Conservation (phyloP, 2,113 vertebrate genomes). For the Bubo bubo region DNA sequence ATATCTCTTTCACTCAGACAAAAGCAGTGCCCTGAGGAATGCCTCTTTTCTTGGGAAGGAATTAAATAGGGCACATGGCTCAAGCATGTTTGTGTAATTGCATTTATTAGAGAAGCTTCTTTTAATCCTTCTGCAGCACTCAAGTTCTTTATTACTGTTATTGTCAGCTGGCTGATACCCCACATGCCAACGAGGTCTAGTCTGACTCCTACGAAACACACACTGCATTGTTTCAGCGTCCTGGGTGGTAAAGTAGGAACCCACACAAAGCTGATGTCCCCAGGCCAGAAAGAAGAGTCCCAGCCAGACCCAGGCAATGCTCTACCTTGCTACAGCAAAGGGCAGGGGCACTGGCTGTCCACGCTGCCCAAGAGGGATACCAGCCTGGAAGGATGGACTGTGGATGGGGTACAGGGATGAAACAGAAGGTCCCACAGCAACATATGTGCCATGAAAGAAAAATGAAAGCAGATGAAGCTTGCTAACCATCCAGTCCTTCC, state of each 20-base stretch:
- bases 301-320: not conserved
- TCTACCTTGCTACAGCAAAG: not conserved
- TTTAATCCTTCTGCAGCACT: not conserved
- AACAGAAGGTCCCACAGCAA: not conserved
- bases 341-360: not conserved
- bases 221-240: not conserved
- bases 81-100: not conserved
- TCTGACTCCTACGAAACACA: not conserved
- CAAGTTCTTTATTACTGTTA: not conserved
- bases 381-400: not conserved
- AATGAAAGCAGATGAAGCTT: slow-evolving; percentile 2
- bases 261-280: not conserved
- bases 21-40: slow-evolving; percentile 39
- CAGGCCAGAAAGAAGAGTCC: not conserved
- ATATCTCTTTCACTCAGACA: not conserved
- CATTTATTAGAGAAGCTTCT: slow-evolving; percentile 37
- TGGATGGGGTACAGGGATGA: not conserved
- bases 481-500: not conserved
- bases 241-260: not conserved
- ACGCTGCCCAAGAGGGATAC: not conserved
- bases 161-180: not conserved
- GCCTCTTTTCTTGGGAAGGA: not conserved
- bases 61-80: slow-evolving; percentile 30
- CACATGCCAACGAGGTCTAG: not conserved
- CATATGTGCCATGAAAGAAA: not conserved